phyloP scores from a whole-genome alignment of 2,797 vertebrate genomes.

The Takifugu ocellatus region DNA sequence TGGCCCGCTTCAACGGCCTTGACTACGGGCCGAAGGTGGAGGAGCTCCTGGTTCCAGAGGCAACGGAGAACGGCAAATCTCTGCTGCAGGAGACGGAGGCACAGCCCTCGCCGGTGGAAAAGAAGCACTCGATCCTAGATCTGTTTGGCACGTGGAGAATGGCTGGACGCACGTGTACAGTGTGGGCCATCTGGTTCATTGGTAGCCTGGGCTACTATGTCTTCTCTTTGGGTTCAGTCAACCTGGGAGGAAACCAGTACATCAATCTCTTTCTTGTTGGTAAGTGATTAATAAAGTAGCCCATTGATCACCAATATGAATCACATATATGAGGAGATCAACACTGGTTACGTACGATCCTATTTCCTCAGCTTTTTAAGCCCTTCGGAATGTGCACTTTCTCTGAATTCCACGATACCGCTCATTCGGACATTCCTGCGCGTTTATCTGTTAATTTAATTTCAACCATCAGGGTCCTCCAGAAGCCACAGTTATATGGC shows the following conservation, averaged over 20 bases:
- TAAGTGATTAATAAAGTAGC: conserved; percentile 50
- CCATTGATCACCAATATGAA: no score
- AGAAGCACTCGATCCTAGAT: conserved; percentile 83
- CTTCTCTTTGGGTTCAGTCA: conserved; percentile 88
- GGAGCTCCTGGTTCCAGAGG: conserved; percentile 72
- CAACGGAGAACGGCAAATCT: conserved; percentile 17
- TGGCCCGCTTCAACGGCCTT: conserved; percentile 82
- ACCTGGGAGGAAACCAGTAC: conserved; percentile 87
- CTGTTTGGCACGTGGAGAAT: conserved; percentile 85
- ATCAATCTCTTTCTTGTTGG: conserved; percentile 90
- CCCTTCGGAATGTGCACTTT: no score
- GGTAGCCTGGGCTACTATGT: conserved; percentile 92
- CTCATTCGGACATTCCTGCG: no score
- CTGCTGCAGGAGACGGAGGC: conserved; percentile 44
- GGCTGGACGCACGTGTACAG: conserved; percentile 81
- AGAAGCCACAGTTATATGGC: no score
- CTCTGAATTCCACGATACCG: no score
- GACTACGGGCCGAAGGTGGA: conserved; percentile 74
- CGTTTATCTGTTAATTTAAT: no score
- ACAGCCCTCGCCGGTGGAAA: conserved; percentile 19
- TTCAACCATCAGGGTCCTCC: no score
- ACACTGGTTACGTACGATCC: no score
- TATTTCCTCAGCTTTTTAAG: no score
- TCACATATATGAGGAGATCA: no score
- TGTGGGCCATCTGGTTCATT: conserved; percentile 94